Conservation (phyloP, 2,888 invertebrate species). For the Unio pictorum region DNA sequence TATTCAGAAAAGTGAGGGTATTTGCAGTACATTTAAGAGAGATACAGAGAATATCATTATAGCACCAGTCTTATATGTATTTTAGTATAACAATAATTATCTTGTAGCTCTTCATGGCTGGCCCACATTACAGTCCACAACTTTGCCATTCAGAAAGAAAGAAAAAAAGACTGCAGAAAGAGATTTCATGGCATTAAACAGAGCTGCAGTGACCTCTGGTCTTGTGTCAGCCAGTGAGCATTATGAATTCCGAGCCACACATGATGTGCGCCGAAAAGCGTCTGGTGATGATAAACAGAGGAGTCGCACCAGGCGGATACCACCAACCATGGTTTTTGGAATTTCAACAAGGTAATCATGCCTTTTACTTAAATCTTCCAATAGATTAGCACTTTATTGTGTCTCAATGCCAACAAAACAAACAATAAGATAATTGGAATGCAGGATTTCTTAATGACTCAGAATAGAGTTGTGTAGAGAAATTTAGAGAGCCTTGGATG, state of each 20-base stretch:
- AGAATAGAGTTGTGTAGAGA: too few relatives aligned
- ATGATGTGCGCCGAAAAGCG: slow-evolving; percentile 61
- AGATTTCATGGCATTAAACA: slow-evolving; percentile 68
- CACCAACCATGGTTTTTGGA: slow-evolving; percentile 66
- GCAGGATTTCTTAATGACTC: too few relatives aligned
- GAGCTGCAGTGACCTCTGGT: slow-evolving; percentile 61
- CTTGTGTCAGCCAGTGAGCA: slow-evolving; percentile 64
- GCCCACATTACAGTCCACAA: slow-evolving; percentile 37
- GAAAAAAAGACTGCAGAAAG: slow-evolving; percentile 46
- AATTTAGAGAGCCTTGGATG: too few relatives aligned
- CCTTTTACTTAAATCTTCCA: not conserved
- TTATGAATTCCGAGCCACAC: slow-evolving; percentile 65
- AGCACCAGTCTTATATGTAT: too few relatives aligned
- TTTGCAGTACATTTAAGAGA: too few relatives aligned
- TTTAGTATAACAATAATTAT: not conserved
- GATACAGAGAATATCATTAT: too few relatives aligned
- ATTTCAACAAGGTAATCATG: slow-evolving; percentile 61
- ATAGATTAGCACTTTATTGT: not conserved
- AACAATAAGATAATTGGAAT: too few relatives aligned
- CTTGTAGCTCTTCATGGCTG: slow-evolving; percentile 60
- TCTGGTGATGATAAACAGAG: slow-evolving; percentile 50
- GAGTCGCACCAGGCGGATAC: slow-evolving; percentile 52
- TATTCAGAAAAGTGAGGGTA: too few relatives aligned
- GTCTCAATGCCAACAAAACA: too few relatives aligned
- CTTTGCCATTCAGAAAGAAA: slow-evolving; percentile 44